phyloP scores from a whole-genome alignment of 1,140 invertebrate species.

The Apis cerana region DNA sequence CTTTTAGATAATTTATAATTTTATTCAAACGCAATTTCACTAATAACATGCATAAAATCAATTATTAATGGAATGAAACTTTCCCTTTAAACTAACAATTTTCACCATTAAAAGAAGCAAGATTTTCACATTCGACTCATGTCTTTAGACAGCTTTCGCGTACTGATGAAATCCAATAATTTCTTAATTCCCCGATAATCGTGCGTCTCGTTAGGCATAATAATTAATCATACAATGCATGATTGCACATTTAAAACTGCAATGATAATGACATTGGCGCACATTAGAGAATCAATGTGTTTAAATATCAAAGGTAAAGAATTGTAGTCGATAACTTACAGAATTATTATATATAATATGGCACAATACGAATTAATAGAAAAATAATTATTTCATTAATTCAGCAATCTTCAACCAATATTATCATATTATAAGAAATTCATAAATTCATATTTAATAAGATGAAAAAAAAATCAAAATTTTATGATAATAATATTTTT shows the following conservation, averaged over 20 bases:
- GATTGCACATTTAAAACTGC: not conserved
- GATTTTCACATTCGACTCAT: not conserved
- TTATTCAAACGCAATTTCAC: not conserved
- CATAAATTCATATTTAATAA: too few relatives aligned
- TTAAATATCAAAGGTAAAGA: constrained; percentile 25
- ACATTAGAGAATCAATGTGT: not conserved
- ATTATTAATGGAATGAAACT: not conserved
- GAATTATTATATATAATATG: too few relatives aligned
- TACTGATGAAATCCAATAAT: constrained; percentile 2
- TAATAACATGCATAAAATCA: not conserved
- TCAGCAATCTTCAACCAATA: too few relatives aligned
- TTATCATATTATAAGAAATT: too few relatives aligned
- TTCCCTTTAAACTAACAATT: not conserved
- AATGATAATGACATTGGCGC: not conserved
- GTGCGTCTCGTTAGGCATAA: not conserved
- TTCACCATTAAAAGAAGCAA: not conserved
- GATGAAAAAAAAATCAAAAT: too few relatives aligned
- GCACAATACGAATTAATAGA: constrained; percentile 2
- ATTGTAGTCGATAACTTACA: not conserved
- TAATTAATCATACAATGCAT: not conserved
- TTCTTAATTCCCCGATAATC: constrained; percentile 4
- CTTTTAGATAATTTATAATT: too few relatives aligned
- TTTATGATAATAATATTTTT: too few relatives aligned
- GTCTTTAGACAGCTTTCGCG: not conserved
- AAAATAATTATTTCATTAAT: constrained; percentile 13